Percentiles rank a stretch among this genome's conserved stretches.
Evolutionary conservation across 2,797 vertebrate genomes (phyloP).

Genomic region (Gobionotothen gibberifrons): DNA sequence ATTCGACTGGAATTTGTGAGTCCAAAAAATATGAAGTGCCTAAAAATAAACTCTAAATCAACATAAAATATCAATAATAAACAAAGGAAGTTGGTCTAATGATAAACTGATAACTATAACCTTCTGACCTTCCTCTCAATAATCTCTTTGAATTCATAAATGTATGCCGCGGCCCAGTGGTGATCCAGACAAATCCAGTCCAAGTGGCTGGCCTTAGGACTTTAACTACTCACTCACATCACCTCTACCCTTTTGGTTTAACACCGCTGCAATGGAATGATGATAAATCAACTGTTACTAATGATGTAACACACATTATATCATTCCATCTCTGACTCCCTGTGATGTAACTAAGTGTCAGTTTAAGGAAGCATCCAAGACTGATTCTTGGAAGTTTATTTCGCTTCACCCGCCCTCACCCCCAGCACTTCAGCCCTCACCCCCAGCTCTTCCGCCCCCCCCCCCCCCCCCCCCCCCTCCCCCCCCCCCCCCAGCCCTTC

Average conservation of each 20-base stretch:
- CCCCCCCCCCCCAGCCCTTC: too few species aligned
- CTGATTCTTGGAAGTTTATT: constrained; percentile 53
- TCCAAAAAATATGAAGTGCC: neutral
- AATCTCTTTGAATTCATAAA: constrained; percentile 44
- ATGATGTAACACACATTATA: constrained; percentile 47
- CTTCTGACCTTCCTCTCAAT: constrained; percentile 40
- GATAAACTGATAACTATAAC: constrained; percentile 17
- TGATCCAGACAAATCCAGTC: constrained; percentile 51
- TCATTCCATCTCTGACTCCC: constrained; percentile 18
- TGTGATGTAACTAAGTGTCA: constrained; percentile 58
- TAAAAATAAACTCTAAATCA: constrained; percentile 3
- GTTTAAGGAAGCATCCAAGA: constrained; percentile 25
- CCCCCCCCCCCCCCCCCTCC: constrained; percentile 19
- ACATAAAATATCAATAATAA: constrained; percentile 22
- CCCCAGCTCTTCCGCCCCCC: constrained; percentile 41
- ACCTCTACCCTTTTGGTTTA: constrained; percentile 5
- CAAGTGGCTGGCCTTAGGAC: constrained; percentile 24
- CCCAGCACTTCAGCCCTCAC: constrained; percentile 25
- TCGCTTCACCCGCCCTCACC: constrained; percentile 47
- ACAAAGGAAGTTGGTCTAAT: constrained; percentile 26
- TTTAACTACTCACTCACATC: constrained; percentile 7
- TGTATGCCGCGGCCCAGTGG: constrained; percentile 26
- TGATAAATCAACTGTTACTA: constrained; percentile 33
- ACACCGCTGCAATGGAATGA: neutral
- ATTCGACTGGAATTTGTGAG: constrained; percentile 10